phyloP scores from a whole-genome alignment of 2,888 invertebrate species.

The Spodoptera picta region DNA sequence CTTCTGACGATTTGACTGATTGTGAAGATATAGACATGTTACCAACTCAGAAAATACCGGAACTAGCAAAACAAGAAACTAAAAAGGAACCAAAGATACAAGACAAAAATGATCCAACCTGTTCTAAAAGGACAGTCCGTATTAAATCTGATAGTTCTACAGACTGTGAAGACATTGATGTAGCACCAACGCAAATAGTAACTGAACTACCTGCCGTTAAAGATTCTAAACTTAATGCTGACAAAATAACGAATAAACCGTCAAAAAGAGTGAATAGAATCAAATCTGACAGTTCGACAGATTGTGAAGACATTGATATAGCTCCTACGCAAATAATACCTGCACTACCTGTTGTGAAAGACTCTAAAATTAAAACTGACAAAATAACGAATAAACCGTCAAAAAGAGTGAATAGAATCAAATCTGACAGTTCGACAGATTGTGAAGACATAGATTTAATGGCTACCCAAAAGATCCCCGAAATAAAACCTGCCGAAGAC shows the following conservation, averaged over 20 bases:
- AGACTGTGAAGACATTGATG: slow-evolving; percentile 71
- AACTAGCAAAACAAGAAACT: slow-evolving; percentile 18
- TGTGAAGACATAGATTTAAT: slow-evolving; percentile 61
- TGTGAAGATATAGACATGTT: slow-evolving; percentile 58
- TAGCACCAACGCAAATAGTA: slow-evolving; percentile 67
- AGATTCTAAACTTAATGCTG: not conserved
- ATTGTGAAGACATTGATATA: slow-evolving; percentile 61
- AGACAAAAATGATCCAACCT: not conserved
- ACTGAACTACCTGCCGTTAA: slow-evolving; percentile 20
- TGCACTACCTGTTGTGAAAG: slow-evolving; percentile 45
- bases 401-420: slow-evolving; percentile 52
- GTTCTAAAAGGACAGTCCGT: slow-evolving; percentile 38
- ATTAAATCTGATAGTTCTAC: slow-evolving; percentile 65
- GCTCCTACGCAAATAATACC: slow-evolving; percentile 57
- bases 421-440: slow-evolving; percentile 64
- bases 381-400: slow-evolving; percentile 10
- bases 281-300: slow-evolving; percentile 62
- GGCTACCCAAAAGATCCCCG: slow-evolving; percentile 54
- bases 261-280: slow-evolving; percentile 52
- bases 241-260: slow-evolving; percentile 5
- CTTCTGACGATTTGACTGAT: slow-evolving; percentile 56
- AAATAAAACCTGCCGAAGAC: slow-evolving; percentile 52
- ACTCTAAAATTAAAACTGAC: slow-evolving; percentile 26
- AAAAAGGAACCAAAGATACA: slow-evolving; percentile 5
- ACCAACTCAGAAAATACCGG: slow-evolving; percentile 52